phyloP scores from a whole-genome alignment of 1,140 invertebrate genomes.

The Trichonephila clavata region DNA sequence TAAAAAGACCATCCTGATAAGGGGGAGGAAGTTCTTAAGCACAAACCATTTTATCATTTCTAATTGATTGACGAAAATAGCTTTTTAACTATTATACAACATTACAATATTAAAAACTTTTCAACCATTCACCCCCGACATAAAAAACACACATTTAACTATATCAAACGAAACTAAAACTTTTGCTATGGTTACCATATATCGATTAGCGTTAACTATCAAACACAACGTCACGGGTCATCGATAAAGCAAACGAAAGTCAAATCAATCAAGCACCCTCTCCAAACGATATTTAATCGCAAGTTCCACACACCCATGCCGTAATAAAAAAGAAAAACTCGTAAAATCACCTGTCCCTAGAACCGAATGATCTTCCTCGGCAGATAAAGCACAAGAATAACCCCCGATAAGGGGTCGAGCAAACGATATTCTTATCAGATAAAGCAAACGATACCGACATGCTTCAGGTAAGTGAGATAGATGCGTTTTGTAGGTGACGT shows the following conservation, averaged over 20 bases:
- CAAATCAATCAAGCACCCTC: background rate
- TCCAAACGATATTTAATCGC: background rate
- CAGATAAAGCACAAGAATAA: background rate
- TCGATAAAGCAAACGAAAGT: background rate
- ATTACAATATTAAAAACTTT: constrained; percentile 3
- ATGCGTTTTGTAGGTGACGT: background rate
- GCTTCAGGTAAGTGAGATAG: background rate
- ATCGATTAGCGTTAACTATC: constrained; percentile 4
- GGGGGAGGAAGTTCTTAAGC: no score
- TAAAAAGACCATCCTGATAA: no score
- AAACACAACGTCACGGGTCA: background rate
- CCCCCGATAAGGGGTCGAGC: background rate
- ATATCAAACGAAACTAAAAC: background rate
- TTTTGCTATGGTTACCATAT: background rate
- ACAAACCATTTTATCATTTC: no score
- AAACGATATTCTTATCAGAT: background rate
- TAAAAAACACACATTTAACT: background rate
- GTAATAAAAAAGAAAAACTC: background rate
- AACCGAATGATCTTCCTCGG: background rate
- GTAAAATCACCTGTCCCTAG: background rate
- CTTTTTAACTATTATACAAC: background rate
- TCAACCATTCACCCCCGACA: background rate
- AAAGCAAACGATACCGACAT: constrained; percentile 6
- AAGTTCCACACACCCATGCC: background rate
- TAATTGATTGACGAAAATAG: background rate